Conservation (phyloP, 1,140 invertebrate genomes). For the Ceratina calcarata region DNA sequence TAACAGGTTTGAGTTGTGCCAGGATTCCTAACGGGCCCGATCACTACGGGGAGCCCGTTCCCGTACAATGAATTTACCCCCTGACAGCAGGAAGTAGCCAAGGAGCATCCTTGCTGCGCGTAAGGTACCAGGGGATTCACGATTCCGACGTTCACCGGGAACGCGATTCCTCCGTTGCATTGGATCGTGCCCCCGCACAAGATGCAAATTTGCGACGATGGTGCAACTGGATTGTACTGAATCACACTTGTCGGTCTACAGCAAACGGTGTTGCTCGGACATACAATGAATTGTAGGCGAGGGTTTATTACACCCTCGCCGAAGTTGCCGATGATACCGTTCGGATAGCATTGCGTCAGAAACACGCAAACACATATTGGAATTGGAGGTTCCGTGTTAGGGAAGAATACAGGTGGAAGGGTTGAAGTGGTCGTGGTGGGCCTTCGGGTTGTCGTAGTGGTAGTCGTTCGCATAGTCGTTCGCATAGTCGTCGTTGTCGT, state of each 20-base stretch:
- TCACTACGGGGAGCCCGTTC: conserved; percentile 10
- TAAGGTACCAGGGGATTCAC: conserved; percentile 61
- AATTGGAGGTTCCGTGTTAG: not conserved
- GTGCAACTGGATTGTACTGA: not conserved
- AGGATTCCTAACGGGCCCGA: conserved; percentile 47
- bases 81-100: conserved; percentile 28
- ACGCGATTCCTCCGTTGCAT: conserved; percentile 30
- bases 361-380: conserved; percentile 74
- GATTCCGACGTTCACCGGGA: conserved; percentile 32
- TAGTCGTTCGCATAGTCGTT: conserved; percentile 29
- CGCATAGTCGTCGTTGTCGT: conserved; percentile 40
- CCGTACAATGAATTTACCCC: not conserved
- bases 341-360: conserved; percentile 78
- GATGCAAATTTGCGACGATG: not conserved
- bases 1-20: conserved; percentile 68
- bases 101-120: conserved; percentile 38
- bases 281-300: conserved; percentile 59
- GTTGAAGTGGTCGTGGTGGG: conserved; percentile 47
- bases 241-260: conserved; percentile 41
- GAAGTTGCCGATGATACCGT: conserved; percentile 66
- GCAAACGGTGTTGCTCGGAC: conserved; percentile 55
- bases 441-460: conserved; percentile 1
- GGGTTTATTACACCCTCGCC: conserved; percentile 71
- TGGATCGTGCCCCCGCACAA: conserved; percentile 21
- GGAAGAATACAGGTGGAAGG: conserved; percentile 26